Conservation (phyloP, 2,888 invertebrate species). For the Drosophila neoperkinsi region DNA sequence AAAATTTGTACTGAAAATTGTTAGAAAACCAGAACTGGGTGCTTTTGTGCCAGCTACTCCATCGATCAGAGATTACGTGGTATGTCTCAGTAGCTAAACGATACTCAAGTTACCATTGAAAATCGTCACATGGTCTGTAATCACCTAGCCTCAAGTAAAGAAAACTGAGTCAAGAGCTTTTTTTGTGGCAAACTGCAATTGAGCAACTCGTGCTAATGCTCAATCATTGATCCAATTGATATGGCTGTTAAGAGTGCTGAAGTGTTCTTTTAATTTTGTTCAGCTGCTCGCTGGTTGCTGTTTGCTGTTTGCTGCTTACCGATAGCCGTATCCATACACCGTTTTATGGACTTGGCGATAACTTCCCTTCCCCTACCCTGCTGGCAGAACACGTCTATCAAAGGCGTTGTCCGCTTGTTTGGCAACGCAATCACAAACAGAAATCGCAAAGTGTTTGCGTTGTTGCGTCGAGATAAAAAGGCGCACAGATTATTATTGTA, state of each 20-base stretch:
- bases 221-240: slow-evolving; percentile 72
- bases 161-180: slow-evolving; percentile 4
- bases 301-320: slow-evolving; percentile 9
- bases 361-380: slow-evolving; percentile 6
- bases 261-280: slow-evolving; percentile 38
- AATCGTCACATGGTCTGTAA: slow-evolving; percentile 31
- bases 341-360: slow-evolving; percentile 36
- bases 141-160: neutral
- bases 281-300: slow-evolving; percentile 12
- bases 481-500: slow-evolving; percentile 50
- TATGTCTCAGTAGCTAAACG: slow-evolving; percentile 1
- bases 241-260: slow-evolving; percentile 41
- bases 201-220: slow-evolving; percentile 71
- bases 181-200: slow-evolving; percentile 27
- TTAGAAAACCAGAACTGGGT: neutral
- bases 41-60: neutral
- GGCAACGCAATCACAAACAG: slow-evolving; percentile 56
- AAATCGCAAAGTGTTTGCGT: slow-evolving; percentile 72
- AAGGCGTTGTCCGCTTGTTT: slow-evolving; percentile 60
- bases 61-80: slow-evolving; percentile 29
- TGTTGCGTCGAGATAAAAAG: slow-evolving; percentile 68
- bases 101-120: slow-evolving; percentile 3
- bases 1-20: neutral
- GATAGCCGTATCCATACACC: slow-evolving; percentile 34
- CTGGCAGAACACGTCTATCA: slow-evolving; percentile 48